These are phyloP conservation scores for Belgica antarctica DNA, from an alignment of 2,888 invertebrate genomes.

Conservation along the genomic window DNA sequence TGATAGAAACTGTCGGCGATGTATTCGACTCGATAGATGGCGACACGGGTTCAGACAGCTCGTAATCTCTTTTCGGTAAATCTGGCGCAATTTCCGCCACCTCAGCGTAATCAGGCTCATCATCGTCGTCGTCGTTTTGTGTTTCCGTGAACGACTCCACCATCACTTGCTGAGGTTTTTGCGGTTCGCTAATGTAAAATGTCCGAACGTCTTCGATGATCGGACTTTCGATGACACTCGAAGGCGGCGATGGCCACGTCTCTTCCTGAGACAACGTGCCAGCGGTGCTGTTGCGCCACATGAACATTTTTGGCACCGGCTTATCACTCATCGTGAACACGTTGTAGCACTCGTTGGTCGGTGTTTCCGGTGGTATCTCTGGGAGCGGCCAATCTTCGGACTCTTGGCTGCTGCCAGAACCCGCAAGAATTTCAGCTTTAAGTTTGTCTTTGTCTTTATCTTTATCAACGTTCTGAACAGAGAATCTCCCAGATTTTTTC, in stretches of 20 bases:
- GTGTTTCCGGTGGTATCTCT: constrained; percentile 60
- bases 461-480: constrained; percentile 55
- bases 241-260: constrained; percentile 79
- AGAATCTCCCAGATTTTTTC: constrained; percentile 52
- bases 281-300: constrained; percentile 54
- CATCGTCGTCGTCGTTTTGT: constrained; percentile 60
- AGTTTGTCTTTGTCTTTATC: constrained; percentile 49
- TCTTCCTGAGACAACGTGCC: constrained; percentile 63
- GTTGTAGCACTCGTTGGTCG: constrained; percentile 2
- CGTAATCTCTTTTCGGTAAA: constrained; percentile 45
- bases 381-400: constrained; percentile 76
- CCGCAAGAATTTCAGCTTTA: constrained; percentile 53
- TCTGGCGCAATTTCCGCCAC: constrained; percentile 43
- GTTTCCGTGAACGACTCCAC: constrained; percentile 69
- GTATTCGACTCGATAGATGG: constrained; percentile 48
- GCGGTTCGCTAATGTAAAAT: constrained; percentile 74
- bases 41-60: constrained; percentile 53
- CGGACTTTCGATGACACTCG: constrained; percentile 67
- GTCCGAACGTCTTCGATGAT: constrained; percentile 76
- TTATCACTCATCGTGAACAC: constrained; percentile 45
- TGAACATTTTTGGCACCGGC: constrained; percentile 54
- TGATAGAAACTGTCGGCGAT: constrained; percentile 27
- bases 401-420: constrained; percentile 69
- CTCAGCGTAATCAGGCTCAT: constrained; percentile 61
- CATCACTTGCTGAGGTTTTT: constrained; percentile 74